A percentile compares a stretch with the other conserved stretches of the same genome.
These are phyloP conservation scores for Cheilosia soror DNA, from an alignment of 2,888 invertebrate genomes.

Conservation along the genomic window DNA sequence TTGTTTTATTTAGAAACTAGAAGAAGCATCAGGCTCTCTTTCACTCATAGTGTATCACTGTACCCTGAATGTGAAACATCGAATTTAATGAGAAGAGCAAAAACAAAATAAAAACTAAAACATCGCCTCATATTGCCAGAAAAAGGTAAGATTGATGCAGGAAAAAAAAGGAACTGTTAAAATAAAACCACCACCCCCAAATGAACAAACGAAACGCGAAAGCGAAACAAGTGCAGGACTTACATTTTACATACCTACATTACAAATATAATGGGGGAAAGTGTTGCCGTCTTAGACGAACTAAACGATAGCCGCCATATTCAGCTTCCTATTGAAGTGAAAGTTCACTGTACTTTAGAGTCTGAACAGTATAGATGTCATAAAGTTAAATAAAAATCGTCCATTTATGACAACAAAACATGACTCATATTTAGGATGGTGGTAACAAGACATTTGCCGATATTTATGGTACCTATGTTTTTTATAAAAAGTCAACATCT, in stretches of 20 bases:
- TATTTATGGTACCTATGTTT: too few relatives aligned
- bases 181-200: conserved; percentile 64
- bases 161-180: conserved; percentile 59
- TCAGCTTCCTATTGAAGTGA: conserved; percentile 36
- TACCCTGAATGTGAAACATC: conserved; percentile 52
- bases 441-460: too few relatives aligned
- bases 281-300: conserved; percentile 57
- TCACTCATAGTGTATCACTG: conserved; percentile 12
- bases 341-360: conserved; percentile 30
- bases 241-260: conserved; percentile 9
- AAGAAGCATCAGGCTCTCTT: conserved; percentile 59
- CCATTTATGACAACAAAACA: neutral
- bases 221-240: conserved; percentile 63
- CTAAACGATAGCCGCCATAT: conserved; percentile 21
- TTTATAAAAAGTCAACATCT: too few relatives aligned
- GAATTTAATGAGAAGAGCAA: conserved; percentile 33
- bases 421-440: too few relatives aligned
- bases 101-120: conserved; percentile 40
- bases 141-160: conserved; percentile 49
- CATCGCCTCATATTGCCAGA: conserved; percentile 49
- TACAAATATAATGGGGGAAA: conserved; percentile 16
- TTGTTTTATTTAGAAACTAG: conserved; percentile 55
- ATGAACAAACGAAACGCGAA: conserved; percentile 62
- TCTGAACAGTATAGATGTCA: neutral
- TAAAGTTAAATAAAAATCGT: neutral